Conservation (phyloP, 2,888 invertebrate genomes). For the Eurytoma californica region DNA sequence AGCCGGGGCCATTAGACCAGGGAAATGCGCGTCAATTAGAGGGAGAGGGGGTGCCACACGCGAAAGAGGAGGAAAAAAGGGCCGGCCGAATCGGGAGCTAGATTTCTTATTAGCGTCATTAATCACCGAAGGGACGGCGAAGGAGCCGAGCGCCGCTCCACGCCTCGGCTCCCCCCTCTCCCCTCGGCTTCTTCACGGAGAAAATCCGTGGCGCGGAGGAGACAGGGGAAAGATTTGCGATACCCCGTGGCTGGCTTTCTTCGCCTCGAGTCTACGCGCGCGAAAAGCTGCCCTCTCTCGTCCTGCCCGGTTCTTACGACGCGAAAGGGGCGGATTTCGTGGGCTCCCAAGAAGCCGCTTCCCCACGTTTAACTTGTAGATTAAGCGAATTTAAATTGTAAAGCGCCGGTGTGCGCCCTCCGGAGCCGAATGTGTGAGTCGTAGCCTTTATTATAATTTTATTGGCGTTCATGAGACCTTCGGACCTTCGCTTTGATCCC, state of each 20-base stretch:
- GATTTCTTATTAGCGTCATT: conserved; percentile 68
- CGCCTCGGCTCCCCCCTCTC: not conserved
- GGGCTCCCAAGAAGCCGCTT: conserved; percentile 32
- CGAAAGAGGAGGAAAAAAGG: not conserved
- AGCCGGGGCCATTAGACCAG: conserved; percentile 56
- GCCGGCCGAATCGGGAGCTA: conserved; percentile 21
- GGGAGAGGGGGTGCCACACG: conserved; percentile 12
- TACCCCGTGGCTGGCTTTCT: conserved; percentile 11
- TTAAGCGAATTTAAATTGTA: conserved; percentile 48
- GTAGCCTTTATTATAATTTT: conserved; percentile 27
- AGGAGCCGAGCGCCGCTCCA: not conserved
- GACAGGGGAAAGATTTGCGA: conserved; percentile 45
- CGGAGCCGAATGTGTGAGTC: not conserved
- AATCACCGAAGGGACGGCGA: conserved; percentile 59
- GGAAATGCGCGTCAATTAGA: conserved; percentile 60
- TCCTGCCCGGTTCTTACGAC: conserved; percentile 23
- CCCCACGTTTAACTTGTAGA: conserved; percentile 47
- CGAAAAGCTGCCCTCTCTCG: not conserved
- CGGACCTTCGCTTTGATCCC: no score
- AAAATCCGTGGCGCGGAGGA: conserved; percentile 20
- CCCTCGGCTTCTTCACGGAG: not conserved
- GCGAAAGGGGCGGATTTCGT: conserved; percentile 47
- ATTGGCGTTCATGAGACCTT: conserved; percentile 3
- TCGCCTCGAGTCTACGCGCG: not conserved
- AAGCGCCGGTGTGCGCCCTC: not conserved